These are phyloP conservation scores for Melopsittacus undulatus DNA, from an alignment of 2,797 vertebrate genomes.

Conservation along the genomic window DNA sequence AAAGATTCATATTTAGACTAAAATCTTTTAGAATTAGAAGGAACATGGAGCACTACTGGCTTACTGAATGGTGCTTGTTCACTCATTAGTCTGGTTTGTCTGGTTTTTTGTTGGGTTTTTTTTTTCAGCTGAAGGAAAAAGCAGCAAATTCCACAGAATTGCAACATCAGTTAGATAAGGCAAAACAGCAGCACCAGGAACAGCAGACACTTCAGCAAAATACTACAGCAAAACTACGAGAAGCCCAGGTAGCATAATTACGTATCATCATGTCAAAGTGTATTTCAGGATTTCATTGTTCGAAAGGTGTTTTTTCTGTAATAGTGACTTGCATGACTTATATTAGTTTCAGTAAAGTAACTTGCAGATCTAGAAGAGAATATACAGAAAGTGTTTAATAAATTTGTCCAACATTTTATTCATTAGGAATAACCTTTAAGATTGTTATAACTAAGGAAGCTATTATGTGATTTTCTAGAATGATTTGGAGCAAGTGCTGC, in stretches of 20 bases:
- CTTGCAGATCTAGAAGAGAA: not conserved
- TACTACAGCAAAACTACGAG: constrained; percentile 92
- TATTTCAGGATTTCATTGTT: not conserved
- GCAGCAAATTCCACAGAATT: constrained; percentile 85
- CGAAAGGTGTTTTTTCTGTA: not conserved
- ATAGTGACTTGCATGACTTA: not conserved
- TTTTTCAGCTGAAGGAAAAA: constrained; percentile 89
- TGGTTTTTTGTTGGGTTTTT: fast-evolving
- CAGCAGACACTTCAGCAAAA: constrained; percentile 92
- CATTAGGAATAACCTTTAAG: constrained; percentile 33
- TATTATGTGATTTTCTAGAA: constrained; percentile 79
- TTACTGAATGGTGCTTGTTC: not conserved
- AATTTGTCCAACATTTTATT: constrained; percentile 18
- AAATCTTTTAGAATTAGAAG: not conserved
- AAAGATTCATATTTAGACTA: not conserved
- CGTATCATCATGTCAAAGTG: not conserved
- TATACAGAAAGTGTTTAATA: not conserved
- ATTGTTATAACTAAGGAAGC: constrained; percentile 38
- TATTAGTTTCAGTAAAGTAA: not conserved
- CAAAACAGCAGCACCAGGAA: constrained; percentile 95
- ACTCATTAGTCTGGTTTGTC: not conserved
- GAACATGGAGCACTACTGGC: not conserved
- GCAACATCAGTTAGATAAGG: constrained; percentile 95
- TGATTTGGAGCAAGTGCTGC: constrained; percentile 96
- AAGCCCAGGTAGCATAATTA: constrained; percentile 88